These are phyloP conservation scores for Cephalopachus bancanus DNA, from an alignment of 2,797 vertebrate species.

Conservation along the genomic window DNA sequence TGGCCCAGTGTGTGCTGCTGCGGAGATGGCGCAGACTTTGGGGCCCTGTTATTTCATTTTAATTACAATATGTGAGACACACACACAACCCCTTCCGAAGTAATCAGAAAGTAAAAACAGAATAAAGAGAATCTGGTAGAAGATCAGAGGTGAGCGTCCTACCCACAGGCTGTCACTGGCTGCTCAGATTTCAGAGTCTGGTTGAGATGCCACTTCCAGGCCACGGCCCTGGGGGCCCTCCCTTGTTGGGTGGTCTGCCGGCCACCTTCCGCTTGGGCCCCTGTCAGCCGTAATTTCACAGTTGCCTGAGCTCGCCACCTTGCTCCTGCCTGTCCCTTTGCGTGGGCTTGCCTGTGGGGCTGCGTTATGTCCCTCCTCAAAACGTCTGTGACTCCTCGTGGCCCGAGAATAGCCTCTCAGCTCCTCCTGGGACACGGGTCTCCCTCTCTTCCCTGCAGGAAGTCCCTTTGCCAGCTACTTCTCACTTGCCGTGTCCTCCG, in stretches of 20 bases:
- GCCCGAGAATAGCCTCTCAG: background rate
- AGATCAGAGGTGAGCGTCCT: background rate
- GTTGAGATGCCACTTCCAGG: background rate
- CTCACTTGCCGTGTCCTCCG: background rate
- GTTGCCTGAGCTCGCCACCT: background rate
- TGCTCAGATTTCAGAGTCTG: background rate
- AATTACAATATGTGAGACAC: constrained; percentile 20
- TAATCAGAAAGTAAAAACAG: constrained; percentile 61
- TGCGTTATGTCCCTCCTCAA: background rate
- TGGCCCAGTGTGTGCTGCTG: background rate
- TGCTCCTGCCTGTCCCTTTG: background rate
- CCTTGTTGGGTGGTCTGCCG: background rate
- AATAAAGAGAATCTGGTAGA: background rate
- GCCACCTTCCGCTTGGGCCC: background rate
- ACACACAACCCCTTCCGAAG: background rate
- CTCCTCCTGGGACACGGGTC: background rate
- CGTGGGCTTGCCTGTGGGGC: background rate
- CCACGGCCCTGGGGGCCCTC: no score
- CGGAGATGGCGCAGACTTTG: background rate
- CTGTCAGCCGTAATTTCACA: background rate
- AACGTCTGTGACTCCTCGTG: constrained; percentile 27
- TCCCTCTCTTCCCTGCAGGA: fast-evolving
- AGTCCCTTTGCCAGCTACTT: background rate
- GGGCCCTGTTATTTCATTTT: constrained; percentile 65
- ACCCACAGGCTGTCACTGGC: constrained; percentile 2